Evolutionary conservation across 1,140 invertebrate species (phyloP).

Genomic region (Drosophila chauvacae): DNA sequence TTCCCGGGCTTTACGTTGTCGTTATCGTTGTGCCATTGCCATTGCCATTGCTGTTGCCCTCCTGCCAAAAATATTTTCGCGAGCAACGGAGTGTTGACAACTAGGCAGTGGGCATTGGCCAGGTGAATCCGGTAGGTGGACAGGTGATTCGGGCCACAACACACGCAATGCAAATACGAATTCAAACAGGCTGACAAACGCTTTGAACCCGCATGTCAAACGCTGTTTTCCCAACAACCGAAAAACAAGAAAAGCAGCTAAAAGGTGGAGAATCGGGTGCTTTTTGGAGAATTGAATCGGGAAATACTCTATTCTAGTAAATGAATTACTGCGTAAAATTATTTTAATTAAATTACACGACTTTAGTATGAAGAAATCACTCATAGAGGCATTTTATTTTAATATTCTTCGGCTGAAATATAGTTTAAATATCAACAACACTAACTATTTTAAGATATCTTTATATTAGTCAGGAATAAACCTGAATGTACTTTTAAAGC

Average conservation of each 20-base stretch:
- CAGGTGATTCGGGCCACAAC: constrained; percentile 42
- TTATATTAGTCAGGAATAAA: background rate
- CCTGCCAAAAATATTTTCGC: constrained; percentile 53
- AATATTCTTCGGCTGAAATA: background rate
- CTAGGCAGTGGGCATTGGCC: constrained; percentile 30
- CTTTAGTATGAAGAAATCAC: background rate
- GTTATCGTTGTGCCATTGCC: background rate
- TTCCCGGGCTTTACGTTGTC: constrained; percentile 19
- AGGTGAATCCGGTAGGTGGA: constrained; percentile 7
- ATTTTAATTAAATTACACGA: background rate
- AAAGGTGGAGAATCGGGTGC: background rate
- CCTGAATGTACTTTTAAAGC: background rate
- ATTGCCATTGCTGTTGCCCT: constrained; percentile 5
- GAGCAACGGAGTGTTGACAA: constrained; percentile 48
- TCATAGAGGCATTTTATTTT: background rate
- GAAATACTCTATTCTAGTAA: constrained; percentile 11
- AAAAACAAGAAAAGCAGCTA: constrained; percentile 23
- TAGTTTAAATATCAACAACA: background rate
- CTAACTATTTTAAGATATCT: background rate
- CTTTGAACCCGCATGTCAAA: constrained; percentile 68
- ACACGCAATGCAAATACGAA: constrained; percentile 67
- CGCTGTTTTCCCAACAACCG: constrained; percentile 34
- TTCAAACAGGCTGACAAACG: constrained; percentile 65
- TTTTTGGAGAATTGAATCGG: background rate
- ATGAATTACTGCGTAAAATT: background rate